Evolutionary conservation across 2,888 invertebrate species (phyloP).

Genomic region (Flexamia atlantica): DNA sequence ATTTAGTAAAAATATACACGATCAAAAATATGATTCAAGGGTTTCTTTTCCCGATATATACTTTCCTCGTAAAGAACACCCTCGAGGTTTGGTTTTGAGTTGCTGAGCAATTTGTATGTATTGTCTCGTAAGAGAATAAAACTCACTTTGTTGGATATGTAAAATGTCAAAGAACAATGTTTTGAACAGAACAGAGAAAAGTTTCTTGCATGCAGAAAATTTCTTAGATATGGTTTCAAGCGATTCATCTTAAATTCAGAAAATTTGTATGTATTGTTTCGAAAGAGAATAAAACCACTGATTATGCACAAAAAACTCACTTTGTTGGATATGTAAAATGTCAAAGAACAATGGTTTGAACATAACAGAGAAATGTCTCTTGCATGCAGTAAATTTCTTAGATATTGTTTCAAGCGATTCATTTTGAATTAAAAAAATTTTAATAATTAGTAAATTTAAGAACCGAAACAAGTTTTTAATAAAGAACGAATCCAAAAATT

Average conservation of each 20-base stretch:
- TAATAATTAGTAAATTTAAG: no score
- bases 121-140: neutral
- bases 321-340: constrained; percentile 8
- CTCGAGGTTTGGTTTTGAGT: constrained; percentile 21
- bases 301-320: no score
- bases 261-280: constrained; percentile 26
- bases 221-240: no score
- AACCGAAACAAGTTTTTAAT: no score
- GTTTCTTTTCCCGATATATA: neutral
- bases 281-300: neutral
- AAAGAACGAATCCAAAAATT: no score
- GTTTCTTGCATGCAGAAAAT: no score
- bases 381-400: no score
- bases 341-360: neutral
- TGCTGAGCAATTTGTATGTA: constrained; percentile 25
- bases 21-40: no score
- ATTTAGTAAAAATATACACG: no score
- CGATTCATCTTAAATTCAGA: no score
- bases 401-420: no score
- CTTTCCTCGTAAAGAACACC: neutral
- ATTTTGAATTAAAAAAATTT: no score
- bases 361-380: neutral
- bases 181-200: neutral
- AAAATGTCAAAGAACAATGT: neutral
- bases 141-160: constrained; percentile 8